Conservation (phyloP, 2,888 invertebrate species). For the Epirrita christyi region DNA sequence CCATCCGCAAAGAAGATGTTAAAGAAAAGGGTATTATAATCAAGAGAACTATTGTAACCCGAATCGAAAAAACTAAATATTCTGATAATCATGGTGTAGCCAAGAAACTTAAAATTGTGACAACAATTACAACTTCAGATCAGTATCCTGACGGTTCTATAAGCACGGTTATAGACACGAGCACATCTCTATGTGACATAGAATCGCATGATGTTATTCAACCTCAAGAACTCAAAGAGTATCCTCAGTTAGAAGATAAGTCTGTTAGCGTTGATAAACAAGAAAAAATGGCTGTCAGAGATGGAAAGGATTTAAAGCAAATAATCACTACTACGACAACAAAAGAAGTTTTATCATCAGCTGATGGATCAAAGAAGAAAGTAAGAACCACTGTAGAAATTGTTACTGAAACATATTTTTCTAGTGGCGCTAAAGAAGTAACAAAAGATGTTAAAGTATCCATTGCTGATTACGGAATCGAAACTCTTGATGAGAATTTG, state of each 20-base stretch:
- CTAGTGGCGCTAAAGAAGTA: slow-evolving; percentile 68
- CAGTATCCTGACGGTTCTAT: slow-evolving; percentile 65
- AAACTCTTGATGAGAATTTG: slow-evolving; percentile 65
- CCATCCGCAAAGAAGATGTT: slow-evolving; percentile 49
- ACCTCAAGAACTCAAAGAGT: slow-evolving; percentile 52
- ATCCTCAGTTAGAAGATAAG: slow-evolving; percentile 58
- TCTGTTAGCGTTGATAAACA: slow-evolving; percentile 61
- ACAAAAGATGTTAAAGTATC: slow-evolving; percentile 74
- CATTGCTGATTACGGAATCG: slow-evolving; percentile 63
- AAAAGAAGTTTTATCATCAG: slow-evolving; percentile 62
- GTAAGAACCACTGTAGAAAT: slow-evolving; percentile 68
- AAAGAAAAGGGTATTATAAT: slow-evolving; percentile 55
- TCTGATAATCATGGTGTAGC: slow-evolving; percentile 48
- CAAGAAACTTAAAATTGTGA: slow-evolving; percentile 63
- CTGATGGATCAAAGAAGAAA: slow-evolving; percentile 61
- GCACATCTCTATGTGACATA: slow-evolving; percentile 64
- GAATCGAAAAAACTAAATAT: slow-evolving; percentile 61
- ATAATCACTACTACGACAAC: slow-evolving; percentile 70
- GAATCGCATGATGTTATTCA: slow-evolving; percentile 45
- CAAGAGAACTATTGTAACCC: slow-evolving; percentile 57
- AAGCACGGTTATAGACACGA: slow-evolving; percentile 65
- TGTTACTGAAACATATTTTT: slow-evolving; percentile 63
- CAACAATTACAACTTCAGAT: slow-evolving; percentile 66
- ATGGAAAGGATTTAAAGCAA: slow-evolving; percentile 65
- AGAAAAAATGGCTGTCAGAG: slow-evolving; percentile 53